A percentile compares a stretch with the other conserved stretches of the same genome.
phyloP scores from a whole-genome alignment of 2,113 vertebrate genomes.

The Albula glossodonta region DNA sequence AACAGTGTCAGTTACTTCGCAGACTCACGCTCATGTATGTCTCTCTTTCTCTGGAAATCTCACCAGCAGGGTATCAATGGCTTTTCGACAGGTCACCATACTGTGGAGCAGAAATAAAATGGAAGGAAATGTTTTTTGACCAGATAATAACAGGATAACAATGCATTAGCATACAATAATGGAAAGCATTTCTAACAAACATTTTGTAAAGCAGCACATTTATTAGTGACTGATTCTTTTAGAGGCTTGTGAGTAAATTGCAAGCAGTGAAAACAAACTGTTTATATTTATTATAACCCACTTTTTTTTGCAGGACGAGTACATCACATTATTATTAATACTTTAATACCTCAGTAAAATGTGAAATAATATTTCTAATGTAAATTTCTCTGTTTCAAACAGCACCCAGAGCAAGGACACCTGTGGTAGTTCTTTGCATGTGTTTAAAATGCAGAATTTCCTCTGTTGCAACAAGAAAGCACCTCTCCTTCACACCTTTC shows the following conservation, averaged over 20 bases:
- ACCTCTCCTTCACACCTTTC: conserved; percentile 53
- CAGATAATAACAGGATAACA: neutral
- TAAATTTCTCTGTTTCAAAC: no score
- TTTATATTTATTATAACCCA: no score
- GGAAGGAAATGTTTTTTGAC: neutral
- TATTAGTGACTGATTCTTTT: no score
- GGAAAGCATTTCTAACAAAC: neutral
- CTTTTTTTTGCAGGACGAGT: neutral
- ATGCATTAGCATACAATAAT: neutral
- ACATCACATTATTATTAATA: neutral
- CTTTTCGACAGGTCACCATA: neutral
- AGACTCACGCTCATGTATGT: neutral
- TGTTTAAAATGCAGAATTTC: neutral
- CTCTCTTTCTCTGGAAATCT: neutral
- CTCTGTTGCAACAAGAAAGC: conserved; percentile 9
- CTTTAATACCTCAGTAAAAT: neutral
- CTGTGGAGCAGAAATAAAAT: neutral
- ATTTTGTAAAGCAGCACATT: no score
- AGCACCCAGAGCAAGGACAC: neutral
- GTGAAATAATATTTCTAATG: neutral
- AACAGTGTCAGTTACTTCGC: neutral
- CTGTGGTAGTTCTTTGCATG: neutral
- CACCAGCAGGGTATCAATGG: neutral
- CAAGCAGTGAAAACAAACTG: no score
- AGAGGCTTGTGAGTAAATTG: no score